Base-by-base conservation (phyloP, 2,113 vertebrate genomes). In the Perca schrenkii region DNA sequence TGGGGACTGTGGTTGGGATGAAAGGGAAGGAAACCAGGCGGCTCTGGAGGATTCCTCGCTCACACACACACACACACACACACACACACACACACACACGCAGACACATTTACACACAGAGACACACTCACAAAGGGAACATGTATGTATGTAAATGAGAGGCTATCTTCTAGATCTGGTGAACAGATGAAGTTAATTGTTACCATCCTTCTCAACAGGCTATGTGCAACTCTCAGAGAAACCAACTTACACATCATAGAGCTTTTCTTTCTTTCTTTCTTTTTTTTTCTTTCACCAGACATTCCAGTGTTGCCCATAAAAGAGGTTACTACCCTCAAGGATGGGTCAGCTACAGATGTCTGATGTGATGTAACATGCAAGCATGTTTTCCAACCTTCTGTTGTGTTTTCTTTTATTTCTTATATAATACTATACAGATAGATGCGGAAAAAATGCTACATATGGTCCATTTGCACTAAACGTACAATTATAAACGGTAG, bases 181-280 rank as follows among this genome's bases (percentile, higher is more conserved):
- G 49, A 82, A 16, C 92, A 94, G 88, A 92, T 90, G 82, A 75
- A 14, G n/a, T 28, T 88, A 90, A 93, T 89, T 83, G 84, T 54
- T 93, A 90, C 90, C 89, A 92, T 87, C 53, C 54, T 19, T 54
- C 15, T 80, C 52, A 50, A 46, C 53, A 71, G 68, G 54, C 61
- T 22, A 14, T 19, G 28, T 58, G 62, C 60, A 81, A 70, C 68
- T 70, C 57, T 80, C 34, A 53, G 19, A 58, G 40, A 88, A 90
- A 49, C 77, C n/a, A 71, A 50, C 58, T 81, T 64, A 56, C 49
- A 81, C 63, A 61, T 28, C 22, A 66, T 6, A 22, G 31, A 34
- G 3, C 34, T 3, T 47, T 46, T 34, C 4, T 63, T 49, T 74
- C 52, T 62, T 84, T 49, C 52, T 52, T 31, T 52, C 40, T 70